Conservation (phyloP, 2,888 invertebrate genomes). For the Plebejus argus region DNA sequence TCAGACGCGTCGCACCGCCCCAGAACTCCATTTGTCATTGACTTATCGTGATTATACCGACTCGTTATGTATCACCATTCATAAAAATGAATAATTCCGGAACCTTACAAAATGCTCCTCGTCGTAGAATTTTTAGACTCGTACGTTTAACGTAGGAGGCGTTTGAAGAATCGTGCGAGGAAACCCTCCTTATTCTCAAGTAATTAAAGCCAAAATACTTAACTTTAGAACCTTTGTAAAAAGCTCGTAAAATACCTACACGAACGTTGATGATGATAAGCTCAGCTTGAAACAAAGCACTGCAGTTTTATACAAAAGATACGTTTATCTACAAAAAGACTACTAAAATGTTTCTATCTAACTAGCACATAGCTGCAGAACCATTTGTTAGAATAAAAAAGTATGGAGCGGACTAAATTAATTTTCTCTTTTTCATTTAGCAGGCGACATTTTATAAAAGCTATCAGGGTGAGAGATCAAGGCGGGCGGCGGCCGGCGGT, state of each 20-base stretch:
- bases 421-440: constrained; percentile 35
- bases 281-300: constrained; percentile 7
- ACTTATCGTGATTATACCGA: constrained; percentile 24
- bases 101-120: background rate
- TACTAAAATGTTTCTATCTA: constrained; percentile 28
- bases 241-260: constrained; percentile 19
- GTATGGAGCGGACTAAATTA: constrained; percentile 32
- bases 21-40: constrained; percentile 22
- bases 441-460: constrained; percentile 35
- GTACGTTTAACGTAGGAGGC: background rate
- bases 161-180: background rate
- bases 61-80: constrained; percentile 3
- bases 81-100: constrained; percentile 20
- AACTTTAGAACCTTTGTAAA: background rate
- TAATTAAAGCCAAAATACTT: background rate
- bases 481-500: constrained; percentile 43
- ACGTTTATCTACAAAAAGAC: constrained; percentile 22
- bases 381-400: constrained; percentile 32
- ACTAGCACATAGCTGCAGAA: constrained; percentile 31
- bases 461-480: constrained; percentile 40
- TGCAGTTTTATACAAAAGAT: constrained; percentile 16
- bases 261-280: constrained; percentile 7
- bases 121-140: background rate
- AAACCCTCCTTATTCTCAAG: background rate
- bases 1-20: constrained; percentile 1